These are phyloP conservation scores for Orthonevra nobilis DNA, from an alignment of 2,888 invertebrate species.

Conservation along the genomic window DNA sequence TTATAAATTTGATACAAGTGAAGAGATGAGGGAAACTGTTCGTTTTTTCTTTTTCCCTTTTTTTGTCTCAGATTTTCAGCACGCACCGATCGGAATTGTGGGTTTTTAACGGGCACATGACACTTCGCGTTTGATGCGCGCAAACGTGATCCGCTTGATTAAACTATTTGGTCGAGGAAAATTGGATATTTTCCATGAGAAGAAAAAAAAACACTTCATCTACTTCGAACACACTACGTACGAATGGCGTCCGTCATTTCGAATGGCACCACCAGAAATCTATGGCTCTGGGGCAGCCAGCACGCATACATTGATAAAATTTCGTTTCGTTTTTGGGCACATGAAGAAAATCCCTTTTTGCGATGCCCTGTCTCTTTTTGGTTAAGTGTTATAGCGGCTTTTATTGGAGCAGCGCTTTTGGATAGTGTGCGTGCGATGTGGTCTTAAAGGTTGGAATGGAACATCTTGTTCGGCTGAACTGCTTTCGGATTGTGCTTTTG, in stretches of 20 bases:
- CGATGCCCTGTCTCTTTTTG: too few relatives aligned
- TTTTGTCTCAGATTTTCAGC: conserved; percentile 44
- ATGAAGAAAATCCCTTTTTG: conserved; percentile 25
- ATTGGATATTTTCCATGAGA: conserved; percentile 43
- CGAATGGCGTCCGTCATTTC: conserved; percentile 68
- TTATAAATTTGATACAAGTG: conserved; percentile 32
- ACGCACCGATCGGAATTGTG: conserved; percentile 32
- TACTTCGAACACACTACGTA: conserved; percentile 61
- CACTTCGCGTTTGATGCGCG: conserved; percentile 37
- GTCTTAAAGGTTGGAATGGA: too few relatives aligned
- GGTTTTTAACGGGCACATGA: conserved; percentile 51
- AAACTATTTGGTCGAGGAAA: conserved; percentile 30
- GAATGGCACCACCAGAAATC: conserved; percentile 49
- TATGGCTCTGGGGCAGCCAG: not conserved
- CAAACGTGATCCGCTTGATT: conserved; percentile 37
- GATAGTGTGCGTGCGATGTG: too few relatives aligned
- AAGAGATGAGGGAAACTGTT: conserved; percentile 41
- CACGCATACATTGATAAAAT: conserved; percentile 11
- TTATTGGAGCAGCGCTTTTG: not conserved
- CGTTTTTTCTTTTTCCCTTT: conserved; percentile 19
- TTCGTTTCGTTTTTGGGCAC: not conserved
- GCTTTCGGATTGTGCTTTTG: conserved; percentile 5
- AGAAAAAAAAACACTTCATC: conserved; percentile 46
- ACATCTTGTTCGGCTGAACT: too few relatives aligned
- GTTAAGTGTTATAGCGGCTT: not conserved